Evolutionary conservation across 2,797 vertebrate genomes (phyloP).

Genomic region (Alcedo atthis): DNA sequence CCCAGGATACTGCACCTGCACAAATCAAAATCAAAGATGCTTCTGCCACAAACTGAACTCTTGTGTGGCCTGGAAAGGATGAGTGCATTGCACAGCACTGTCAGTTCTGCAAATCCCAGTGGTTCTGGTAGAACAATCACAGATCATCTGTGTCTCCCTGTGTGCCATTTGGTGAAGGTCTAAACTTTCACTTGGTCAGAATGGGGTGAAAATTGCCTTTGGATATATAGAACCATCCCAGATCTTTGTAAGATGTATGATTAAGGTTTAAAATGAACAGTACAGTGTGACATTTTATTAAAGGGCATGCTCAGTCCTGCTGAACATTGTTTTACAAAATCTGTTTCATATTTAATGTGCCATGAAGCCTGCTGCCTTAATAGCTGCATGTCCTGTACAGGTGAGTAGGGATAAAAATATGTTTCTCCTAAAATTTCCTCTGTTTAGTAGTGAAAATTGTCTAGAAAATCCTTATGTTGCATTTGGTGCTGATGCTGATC

Average conservation of each 20-base stretch:
- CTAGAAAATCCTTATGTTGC: not conserved
- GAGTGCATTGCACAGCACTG: not conserved
- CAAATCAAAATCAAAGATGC: not conserved
- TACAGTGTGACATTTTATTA: not conserved
- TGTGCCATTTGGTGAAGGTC: not conserved
- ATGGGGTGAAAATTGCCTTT: not conserved
- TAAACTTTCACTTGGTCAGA: not conserved
- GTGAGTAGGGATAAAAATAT: not conserved
- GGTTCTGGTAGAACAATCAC: not conserved
- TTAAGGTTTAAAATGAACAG: not conserved
- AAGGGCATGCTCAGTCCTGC: not conserved
- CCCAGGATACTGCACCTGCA: not conserved
- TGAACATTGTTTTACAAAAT: not conserved
- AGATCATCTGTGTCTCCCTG: fast-evolving
- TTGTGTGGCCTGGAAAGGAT: fast-evolving
- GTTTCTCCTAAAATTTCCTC: not conserved
- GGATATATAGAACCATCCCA: not conserved
- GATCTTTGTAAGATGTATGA: not conserved
- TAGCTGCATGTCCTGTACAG: not conserved
- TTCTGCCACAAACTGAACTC: not conserved
- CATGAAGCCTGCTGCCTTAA: not conserved
- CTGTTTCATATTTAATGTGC: not conserved
- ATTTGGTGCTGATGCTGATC: not conserved
- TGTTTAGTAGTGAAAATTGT: not conserved
- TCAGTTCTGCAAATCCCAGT: not conserved